A percentile compares a stretch with the other conserved stretches of the same genome.
phyloP scores from a whole-genome alignment of 2,797 vertebrate genomes.

The Labeo calbasu region DNA sequence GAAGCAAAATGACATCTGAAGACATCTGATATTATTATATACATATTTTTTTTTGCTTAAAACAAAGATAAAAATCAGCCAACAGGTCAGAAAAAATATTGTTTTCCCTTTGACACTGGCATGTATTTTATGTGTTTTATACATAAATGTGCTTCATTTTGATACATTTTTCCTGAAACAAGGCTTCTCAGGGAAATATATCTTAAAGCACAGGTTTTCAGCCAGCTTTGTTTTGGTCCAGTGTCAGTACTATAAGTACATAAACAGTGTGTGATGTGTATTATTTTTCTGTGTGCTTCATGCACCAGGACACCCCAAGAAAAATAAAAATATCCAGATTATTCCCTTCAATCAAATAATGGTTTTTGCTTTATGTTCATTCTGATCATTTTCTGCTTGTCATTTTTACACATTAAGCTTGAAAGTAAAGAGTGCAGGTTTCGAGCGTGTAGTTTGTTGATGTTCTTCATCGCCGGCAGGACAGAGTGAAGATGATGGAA shows the following conservation, averaged over 20 bases:
- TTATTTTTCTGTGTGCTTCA: no score
- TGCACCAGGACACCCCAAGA: no score
- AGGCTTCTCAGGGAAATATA: background rate
- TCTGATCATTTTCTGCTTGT: background rate
- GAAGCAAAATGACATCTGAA: background rate
- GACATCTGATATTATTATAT: no score
- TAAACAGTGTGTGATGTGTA: no score
- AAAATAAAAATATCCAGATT: background rate
- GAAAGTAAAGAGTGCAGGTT: no score
- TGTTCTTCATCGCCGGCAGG: background rate
- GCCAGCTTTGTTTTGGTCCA: no score
- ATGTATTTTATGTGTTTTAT: background rate
- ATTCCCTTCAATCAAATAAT: background rate
- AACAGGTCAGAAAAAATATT: background rate
- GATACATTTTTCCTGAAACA: background rate
- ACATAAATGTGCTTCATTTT: background rate
- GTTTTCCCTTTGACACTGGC: background rate
- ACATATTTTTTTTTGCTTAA: no score
- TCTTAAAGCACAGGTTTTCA: no score
- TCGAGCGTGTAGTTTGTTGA: background rate
- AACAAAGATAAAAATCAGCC: background rate
- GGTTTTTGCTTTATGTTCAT: background rate
- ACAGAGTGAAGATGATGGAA: constrained; percentile 92
- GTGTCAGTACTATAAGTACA: no score
- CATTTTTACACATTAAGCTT: background rate